Evolutionary conservation across 2,797 vertebrate species (phyloP).

Genomic region (Tolypeutes matacus): DNA sequence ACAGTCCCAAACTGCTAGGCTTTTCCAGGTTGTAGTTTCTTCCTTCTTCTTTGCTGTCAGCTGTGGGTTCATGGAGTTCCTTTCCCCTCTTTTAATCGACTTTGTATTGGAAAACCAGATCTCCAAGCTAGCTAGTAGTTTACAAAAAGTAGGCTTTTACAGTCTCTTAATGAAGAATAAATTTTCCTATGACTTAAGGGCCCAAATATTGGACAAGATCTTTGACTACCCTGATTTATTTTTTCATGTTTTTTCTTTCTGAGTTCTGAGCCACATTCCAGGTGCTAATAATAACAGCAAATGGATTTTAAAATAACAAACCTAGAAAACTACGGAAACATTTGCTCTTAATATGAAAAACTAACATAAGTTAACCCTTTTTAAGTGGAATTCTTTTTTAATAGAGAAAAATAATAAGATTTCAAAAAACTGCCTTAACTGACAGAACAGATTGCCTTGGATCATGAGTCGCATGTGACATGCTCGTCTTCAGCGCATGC

Average conservation of each 20-base stretch:
- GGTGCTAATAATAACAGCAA: not conserved
- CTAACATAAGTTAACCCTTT: not conserved
- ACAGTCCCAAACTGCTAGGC: not conserved
- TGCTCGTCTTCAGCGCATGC: not conserved
- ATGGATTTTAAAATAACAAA: slow-evolving; percentile 8
- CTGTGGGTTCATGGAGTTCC: not conserved
- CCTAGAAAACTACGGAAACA: not conserved
- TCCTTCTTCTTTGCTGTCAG: not conserved
- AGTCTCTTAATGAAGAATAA: not conserved
- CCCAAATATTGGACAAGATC: not conserved
- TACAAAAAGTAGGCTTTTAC: not conserved
- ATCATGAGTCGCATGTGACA: slow-evolving; percentile 12
- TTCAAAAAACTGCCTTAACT: slow-evolving; percentile 19
- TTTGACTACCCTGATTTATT: not conserved
- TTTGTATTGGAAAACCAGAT: not conserved
- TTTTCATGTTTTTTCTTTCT: not conserved
- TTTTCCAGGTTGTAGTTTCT: not conserved
- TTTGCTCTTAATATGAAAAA: not conserved
- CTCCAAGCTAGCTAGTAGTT: not conserved
- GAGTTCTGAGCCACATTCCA: not conserved
- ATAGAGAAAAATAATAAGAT: slow-evolving; percentile 41
- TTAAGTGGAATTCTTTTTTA: slow-evolving; percentile 3
- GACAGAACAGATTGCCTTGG: not conserved
- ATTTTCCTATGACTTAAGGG: not conserved
- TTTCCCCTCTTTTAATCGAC: not conserved